Conservation (phyloP, 1,140 invertebrate genomes). For the Cepaea nemoralis region DNA sequence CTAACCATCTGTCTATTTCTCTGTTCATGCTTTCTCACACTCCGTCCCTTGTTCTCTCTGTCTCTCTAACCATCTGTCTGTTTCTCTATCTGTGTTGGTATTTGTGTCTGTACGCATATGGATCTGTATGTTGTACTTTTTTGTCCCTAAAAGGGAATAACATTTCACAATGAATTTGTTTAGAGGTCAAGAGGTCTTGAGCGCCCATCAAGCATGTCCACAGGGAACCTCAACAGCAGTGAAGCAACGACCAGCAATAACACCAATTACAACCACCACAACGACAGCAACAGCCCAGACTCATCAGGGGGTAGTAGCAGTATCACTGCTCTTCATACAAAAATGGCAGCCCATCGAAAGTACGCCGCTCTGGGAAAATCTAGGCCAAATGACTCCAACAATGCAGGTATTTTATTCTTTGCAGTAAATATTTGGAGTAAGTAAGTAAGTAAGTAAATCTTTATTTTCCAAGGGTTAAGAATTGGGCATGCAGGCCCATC, state of each 20-base stretch:
- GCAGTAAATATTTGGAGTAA: no score
- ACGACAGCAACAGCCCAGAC: constrained; percentile 42
- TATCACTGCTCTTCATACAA: constrained; percentile 43
- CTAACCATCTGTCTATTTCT: no score
- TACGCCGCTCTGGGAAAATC: constrained; percentile 31
- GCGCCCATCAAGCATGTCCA: not conserved
- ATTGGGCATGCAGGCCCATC: no score
- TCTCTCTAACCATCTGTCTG: no score
- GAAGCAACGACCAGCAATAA: not conserved
- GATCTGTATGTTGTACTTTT: no score
- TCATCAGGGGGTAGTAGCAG: constrained; percentile 53
- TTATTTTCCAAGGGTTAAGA: no score
- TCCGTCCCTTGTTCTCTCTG: no score
- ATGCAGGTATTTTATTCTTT: constrained; percentile 11
- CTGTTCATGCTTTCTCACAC: no score
- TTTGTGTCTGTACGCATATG: no score
- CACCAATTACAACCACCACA: constrained; percentile 2
- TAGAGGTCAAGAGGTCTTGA: constrained; percentile 25
- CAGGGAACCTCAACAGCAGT: not conserved
- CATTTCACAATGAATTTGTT: not conserved
- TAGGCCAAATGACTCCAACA: constrained; percentile 33
- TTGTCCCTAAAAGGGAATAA: not conserved
- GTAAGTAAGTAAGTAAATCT: no score
- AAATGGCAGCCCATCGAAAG: constrained; percentile 39
- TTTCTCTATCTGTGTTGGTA: no score